Evolutionary conservation across 2,888 invertebrate genomes (phyloP), one percentile per base, ranked within the genome.

Genomic region (Lasioglossum oenotherae): DNA sequence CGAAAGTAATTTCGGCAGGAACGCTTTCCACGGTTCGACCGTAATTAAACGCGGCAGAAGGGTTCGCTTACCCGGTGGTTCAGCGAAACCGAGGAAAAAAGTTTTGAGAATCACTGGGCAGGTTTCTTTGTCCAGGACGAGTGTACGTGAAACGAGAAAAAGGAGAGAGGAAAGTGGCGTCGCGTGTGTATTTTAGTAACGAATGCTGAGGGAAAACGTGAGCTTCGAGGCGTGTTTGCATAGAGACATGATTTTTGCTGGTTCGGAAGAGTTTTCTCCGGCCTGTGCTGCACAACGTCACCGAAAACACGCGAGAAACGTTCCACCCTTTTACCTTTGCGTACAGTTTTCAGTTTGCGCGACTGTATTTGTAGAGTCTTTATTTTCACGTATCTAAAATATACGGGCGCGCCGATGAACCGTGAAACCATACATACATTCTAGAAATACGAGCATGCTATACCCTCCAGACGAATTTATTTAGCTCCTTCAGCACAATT

Each of bases 161-260:
- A 86, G 76, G 85, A 86, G 86, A 85, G 77, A 76, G 88, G 82
- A 90, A 89, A 84, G 81, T 85, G 83, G 79, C 79, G 84, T 71
- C 84, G 85, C 78, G 90, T 90, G 86, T 90, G 86, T 90, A 90
- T 90, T 90, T 90, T 85, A 80, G 90, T 90, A 90, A 86, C 88
- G 86, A 88, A 87, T 81, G 77, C 78, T 69, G 74, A 87, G 82
- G 87, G 87, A 83, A 86, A 84, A 88, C 77, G 60, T 16, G 74
- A 53, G 78, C 78, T 46, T 74, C 69, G 78, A 35, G 67, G 53
- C 38, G 78, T 44, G 27, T 44, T 53, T 67, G 77, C 72, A 87
- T 86, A 84, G 84, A 87, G 84, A 67, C 84, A 79, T 79, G 74
- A 80, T 83, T 87, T 89, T 89, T 84, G 78, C 78, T 46, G 71